Percentiles rank a stretch among this genome's conserved stretches.
phyloP scores from a whole-genome alignment of 2,797 vertebrate species.

The Odontamblyopus rebecca region DNA sequence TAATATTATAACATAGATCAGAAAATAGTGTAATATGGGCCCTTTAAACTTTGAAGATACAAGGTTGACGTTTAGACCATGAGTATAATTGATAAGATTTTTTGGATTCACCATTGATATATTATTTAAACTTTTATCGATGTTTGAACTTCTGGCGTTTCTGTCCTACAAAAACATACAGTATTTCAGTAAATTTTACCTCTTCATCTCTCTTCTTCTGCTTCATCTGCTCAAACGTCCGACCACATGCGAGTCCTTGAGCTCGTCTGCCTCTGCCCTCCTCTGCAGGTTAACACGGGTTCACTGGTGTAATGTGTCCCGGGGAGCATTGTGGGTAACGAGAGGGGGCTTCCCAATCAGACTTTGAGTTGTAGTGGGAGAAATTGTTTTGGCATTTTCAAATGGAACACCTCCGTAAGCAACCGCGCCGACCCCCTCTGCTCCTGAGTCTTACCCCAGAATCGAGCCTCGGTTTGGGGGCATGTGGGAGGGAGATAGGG shows the following conservation, averaged over 20 bases:
- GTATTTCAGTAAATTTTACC: not conserved
- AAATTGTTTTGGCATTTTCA: conserved; percentile 75
- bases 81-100: too few species aligned
- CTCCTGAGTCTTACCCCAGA: conserved; percentile 18
- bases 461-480: conserved; percentile 32
- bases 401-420: conserved; percentile 78
- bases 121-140: not conserved
- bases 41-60: too few species aligned
- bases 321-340: conserved; percentile 46
- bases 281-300: conserved; percentile 51
- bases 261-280: conserved; percentile 25
- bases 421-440: conserved; percentile 56
- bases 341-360: conserved; percentile 55
- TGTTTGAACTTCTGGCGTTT: not conserved
- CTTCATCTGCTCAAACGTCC: conserved; percentile 17
- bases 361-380: conserved; percentile 37
- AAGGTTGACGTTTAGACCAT: not conserved
- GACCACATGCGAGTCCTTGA: conserved; percentile 46
- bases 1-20: too few species aligned
- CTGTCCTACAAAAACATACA: not conserved
- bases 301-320: conserved; percentile 63
- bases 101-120: not conserved
- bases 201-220: conserved; percentile 7
- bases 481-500: conserved; percentile 23
- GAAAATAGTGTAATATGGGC: too few species aligned